Conservation (phyloP, 2,888 invertebrate genomes). For the Cataglyphis altisquamis region DNA sequence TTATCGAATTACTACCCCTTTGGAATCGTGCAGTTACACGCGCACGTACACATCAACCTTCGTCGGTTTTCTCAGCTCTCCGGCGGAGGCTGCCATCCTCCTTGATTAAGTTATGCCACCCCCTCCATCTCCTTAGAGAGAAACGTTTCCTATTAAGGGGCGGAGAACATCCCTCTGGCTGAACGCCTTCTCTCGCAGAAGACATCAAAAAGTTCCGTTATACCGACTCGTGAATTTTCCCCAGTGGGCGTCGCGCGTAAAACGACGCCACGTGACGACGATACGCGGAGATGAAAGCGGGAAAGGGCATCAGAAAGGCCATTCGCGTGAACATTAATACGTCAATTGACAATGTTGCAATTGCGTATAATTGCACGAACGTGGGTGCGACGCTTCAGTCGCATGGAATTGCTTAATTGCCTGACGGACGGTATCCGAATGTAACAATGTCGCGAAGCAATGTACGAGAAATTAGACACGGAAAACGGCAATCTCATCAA, state of each 20-base stretch:
- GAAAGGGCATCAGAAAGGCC: slow-evolving; percentile 42
- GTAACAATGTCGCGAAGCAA: neutral
- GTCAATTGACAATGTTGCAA: slow-evolving; percentile 38
- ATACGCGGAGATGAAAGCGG: slow-evolving; percentile 54
- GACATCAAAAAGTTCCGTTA: slow-evolving; percentile 81
- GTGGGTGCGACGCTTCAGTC: slow-evolving; percentile 25
- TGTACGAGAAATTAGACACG: neutral
- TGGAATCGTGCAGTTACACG: slow-evolving; percentile 66
- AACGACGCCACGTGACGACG: slow-evolving; percentile 68
- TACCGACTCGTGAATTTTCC: slow-evolving; percentile 75
- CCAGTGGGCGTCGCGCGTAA: slow-evolving; percentile 69
- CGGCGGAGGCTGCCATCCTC: slow-evolving; percentile 76
- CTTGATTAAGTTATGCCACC: slow-evolving; percentile 83
- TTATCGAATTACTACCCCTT: slow-evolving; percentile 80
- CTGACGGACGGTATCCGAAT: neutral
- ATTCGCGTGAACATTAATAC: slow-evolving; percentile 46
- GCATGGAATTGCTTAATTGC: slow-evolving; percentile 38
- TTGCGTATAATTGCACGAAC: slow-evolving; percentile 37
- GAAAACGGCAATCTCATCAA: neutral
- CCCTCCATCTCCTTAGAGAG: slow-evolving; percentile 76
- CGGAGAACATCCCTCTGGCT: slow-evolving; percentile 79
- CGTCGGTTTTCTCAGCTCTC: slow-evolving; percentile 74
- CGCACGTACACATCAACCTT: slow-evolving; percentile 65
- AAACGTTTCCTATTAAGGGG: slow-evolving; percentile 83
- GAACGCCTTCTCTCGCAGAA: slow-evolving; percentile 74